Evolutionary conservation across 2,888 invertebrate species (phyloP), one percentile per base, ranked within the genome.

Genomic region (Acleris emargana): DNA sequence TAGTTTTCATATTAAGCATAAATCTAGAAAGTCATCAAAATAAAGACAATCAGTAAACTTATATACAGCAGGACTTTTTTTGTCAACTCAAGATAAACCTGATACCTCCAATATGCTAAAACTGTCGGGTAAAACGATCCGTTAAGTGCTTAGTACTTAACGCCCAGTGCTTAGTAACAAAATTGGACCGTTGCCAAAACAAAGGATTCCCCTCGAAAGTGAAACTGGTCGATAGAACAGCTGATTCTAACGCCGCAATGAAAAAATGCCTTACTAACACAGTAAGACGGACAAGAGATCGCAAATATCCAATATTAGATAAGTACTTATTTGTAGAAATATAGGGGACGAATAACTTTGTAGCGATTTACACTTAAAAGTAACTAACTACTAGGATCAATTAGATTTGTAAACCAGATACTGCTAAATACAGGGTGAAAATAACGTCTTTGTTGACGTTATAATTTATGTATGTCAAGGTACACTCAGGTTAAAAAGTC

Each of bases 191-290:
- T 71, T 78, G 89, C 89, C 90, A 90, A 89, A 84, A 83, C 80
- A 83, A 82, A 82, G 81, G 76, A 76, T 76, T 73, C 79, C 80
- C 76, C 77, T 79, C 76, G 83, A 87, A 89, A 88, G 83, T 84
- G 79, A 74, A 77, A 72, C 73, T 76, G 86, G 88, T 91, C 91
- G 82, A 91, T 89, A 88, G 72, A 86, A 82, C 87, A 88, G 85
- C 86, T 89, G 86, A 85, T 86, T 74, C 68, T 43, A 54, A 64
- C 58, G 45, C 49, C 45, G 20, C 43, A 47, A 20, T 50, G 42
- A 42, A 42, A 51, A 62, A 57, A 62, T 50, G 47, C 5, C 25
- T 25, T n/a, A 53, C 52, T 47, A 17, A 47, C 28, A 52, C 45
- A 32, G 11, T 51, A 9, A 18, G 4, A 25, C 49, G 9, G 20